Percentiles rank a stretch among this genome's conserved stretches.
phyloP scores from a whole-genome alignment of 2,888 invertebrate genomes.

The Melipona bicolor region DNA sequence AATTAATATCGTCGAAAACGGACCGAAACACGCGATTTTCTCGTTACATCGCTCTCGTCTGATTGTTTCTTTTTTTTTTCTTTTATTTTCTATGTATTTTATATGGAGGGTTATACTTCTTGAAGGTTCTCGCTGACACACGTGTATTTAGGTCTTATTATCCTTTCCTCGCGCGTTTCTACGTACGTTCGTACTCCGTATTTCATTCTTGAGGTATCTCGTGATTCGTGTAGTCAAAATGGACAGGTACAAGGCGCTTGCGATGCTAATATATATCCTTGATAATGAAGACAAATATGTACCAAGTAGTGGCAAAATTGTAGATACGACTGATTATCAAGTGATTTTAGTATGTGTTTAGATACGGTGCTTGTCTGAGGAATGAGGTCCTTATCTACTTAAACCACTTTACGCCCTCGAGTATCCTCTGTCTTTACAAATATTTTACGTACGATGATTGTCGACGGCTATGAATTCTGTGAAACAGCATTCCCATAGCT shows the following conservation, averaged over 20 bases:
- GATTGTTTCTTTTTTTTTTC: background rate
- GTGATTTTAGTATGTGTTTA: background rate
- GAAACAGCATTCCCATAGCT: no score
- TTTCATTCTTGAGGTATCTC: background rate
- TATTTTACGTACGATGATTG: background rate
- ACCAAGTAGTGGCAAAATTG: background rate
- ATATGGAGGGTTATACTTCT: background rate
- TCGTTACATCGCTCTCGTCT: background rate
- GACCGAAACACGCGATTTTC: background rate
- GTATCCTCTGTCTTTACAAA: background rate
- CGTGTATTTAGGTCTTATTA: constrained; percentile 2
- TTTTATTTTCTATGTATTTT: background rate
- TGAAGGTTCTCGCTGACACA: background rate
- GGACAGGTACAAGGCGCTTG: background rate
- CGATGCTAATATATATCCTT: background rate
- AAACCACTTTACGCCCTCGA: background rate
- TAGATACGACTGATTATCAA: background rate
- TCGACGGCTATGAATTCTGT: background rate
- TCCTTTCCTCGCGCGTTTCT: constrained; percentile 35
- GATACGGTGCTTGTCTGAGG: background rate
- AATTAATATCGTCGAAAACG: background rate
- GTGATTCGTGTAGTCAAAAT: background rate
- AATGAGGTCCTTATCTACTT: background rate
- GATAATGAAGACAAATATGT: background rate
- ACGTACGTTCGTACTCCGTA: background rate